Base-by-base conservation (phyloP, 2,888 invertebrate genomes). In the Tridacna gigas region DNA sequence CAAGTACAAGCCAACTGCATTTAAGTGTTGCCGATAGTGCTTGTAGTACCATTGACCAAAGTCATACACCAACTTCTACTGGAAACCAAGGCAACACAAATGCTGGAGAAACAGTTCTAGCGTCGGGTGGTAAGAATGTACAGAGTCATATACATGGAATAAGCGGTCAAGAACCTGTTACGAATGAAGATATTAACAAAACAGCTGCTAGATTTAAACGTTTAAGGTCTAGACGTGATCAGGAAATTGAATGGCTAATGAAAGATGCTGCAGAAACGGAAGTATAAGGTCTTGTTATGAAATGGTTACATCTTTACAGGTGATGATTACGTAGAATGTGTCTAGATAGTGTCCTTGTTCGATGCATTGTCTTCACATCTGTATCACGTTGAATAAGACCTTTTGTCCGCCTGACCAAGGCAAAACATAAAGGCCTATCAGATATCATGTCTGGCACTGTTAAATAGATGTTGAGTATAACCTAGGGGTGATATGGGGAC, bases 231-330 rank as follows among this genome's bases (percentile, higher is more conserved):
- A 80, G 82, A 45, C 69, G 84, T 25, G 84, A 85, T 76, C 78
- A 81, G 26, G 87, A 85, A 69, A 87, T 87, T 61, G 82, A 79
- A 15, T 87, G 87, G 87, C 48, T 87, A 60, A 85, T 87, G 84
- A 84, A 77, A 69, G 87, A 87, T 45, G 87, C 87, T 13, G 87
- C 87, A 11, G 87, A 87, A 75, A 87, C 87, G 5, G 87, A 87
- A 77, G 83, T 87, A n/a, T 87, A 60, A 80, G 1, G 20, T 15
- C 20, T 56, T 56, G 56, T 1, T 56, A 3, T 3, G 11, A 20
- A 11, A 56, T 56, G 56, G 9, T 56, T 5, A 56, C 37, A 37
- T 37, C 37, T 37, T 37, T 2, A 2, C 37, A 37, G 37, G 37
- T 37, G 37, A 37, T 37, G 37, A 37, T 37, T 4, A 7, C 37